These are phyloP conservation scores for Aphelenchoides fujianensis DNA, from an alignment of 1,140 invertebrate genomes.

Conservation along the genomic window DNA sequence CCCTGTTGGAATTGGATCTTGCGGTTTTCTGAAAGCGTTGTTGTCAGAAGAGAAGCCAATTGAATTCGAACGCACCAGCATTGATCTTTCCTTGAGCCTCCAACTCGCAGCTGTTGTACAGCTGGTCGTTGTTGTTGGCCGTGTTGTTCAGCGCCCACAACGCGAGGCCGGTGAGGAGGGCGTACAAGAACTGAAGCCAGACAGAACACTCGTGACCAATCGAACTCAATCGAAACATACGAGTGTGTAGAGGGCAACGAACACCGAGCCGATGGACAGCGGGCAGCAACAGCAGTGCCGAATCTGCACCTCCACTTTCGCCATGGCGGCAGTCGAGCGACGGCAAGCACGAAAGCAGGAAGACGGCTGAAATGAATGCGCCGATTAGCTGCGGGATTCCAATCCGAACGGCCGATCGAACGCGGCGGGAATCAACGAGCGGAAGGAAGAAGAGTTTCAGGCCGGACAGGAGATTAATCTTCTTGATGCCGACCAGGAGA, in stretches of 20 bases:
- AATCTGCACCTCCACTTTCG: conserved; percentile 61
- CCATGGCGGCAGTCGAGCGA: too few species aligned
- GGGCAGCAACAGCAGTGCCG: conserved; percentile 59
- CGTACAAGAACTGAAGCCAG: conserved; percentile 53
- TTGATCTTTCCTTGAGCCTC: conserved; percentile 57
- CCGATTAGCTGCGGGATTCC: not conserved
- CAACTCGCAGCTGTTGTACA: conserved; percentile 52
- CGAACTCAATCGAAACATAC: conserved; percentile 44
- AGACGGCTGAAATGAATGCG: not conserved
- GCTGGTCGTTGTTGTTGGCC: conserved; percentile 50
- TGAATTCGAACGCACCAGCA: conserved; percentile 41
- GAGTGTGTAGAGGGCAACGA: conserved; percentile 59
- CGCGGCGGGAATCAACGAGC: too few species aligned
- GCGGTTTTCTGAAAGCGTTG: conserved; percentile 51
- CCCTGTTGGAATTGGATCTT: conserved; percentile 53
- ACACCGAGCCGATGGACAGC: conserved; percentile 50
- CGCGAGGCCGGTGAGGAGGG: conserved; percentile 53
- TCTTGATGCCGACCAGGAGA: too few species aligned
- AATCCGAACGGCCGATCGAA: not conserved
- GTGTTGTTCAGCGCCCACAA: conserved; percentile 56
- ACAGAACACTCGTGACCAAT: conserved; percentile 33
- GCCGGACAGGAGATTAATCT: not conserved
- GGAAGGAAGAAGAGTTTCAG: not conserved
- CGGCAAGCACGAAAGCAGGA: too few species aligned
- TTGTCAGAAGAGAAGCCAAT: conserved; percentile 22